These are phyloP conservation scores for Camelus bactrianus DNA, from an alignment of 2,113 vertebrate species.

Conservation along the genomic window DNA sequence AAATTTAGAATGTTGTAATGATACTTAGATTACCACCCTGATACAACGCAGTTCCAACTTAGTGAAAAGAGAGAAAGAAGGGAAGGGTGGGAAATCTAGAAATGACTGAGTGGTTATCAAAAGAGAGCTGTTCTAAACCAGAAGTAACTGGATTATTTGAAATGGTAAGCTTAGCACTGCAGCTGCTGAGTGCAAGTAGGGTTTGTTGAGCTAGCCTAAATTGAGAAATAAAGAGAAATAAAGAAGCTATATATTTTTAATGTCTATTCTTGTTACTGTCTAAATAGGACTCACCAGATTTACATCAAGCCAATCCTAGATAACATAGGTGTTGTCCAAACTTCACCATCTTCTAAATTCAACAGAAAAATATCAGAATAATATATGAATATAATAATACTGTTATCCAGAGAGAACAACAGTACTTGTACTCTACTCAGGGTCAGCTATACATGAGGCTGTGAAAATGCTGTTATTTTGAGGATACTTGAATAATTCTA, in stretches of 20 bases:
- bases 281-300: background rate
- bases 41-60: background rate
- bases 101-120: background rate
- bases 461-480: background rate
- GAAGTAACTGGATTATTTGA: background rate
- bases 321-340: background rate
- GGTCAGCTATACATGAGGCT: background rate
- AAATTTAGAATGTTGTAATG: background rate
- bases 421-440: background rate
- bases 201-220: background rate
- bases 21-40: background rate
- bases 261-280: background rate
- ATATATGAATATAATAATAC: background rate
- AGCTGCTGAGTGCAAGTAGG: background rate
- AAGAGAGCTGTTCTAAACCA: background rate
- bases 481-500: background rate
- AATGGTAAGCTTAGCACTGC: background rate
- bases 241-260: background rate
- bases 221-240: slow-evolving; percentile 8
- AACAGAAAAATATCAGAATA: background rate
- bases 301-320: background rate
- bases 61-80: background rate
- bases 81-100: background rate
- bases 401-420: background rate
- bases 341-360: background rate